Evolutionary conservation across 2,888 invertebrate genomes (phyloP).

Genomic region (Plebejus argus): DNA sequence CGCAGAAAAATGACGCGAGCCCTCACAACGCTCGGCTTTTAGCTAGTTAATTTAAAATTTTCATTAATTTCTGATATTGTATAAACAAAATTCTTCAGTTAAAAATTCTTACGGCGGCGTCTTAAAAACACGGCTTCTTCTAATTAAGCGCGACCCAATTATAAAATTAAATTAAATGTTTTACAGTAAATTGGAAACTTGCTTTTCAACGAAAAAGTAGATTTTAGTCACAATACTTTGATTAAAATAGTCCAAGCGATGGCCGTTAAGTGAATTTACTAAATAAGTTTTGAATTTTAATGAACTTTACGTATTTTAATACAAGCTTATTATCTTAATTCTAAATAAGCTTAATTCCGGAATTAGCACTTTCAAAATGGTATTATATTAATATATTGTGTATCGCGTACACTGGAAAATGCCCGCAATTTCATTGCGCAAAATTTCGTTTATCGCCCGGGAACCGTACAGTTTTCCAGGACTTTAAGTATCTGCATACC

Average conservation of each 20-base stretch:
- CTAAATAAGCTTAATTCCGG: too few relatives aligned
- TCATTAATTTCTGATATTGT: conserved; percentile 6
- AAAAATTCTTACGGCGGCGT: not conserved
- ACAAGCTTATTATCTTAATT: too few relatives aligned
- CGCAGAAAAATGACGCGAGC: too few relatives aligned
- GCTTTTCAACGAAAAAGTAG: not conserved
- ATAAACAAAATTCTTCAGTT: not conserved
- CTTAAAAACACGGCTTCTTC: conserved; percentile 17
- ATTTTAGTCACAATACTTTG: not conserved
- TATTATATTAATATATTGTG: too few relatives aligned
- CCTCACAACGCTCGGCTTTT: too few relatives aligned
- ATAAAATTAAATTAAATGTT: conserved; percentile 21
- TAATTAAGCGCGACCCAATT: conserved; percentile 26
- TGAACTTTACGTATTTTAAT: too few relatives aligned
- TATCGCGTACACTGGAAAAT: too few relatives aligned
- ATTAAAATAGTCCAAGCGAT: not conserved
- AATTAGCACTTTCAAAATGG: too few relatives aligned
- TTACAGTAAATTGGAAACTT: conserved; percentile 22
- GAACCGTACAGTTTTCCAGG: too few relatives aligned
- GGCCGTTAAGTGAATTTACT: not conserved
- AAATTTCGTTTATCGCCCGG: too few relatives aligned
- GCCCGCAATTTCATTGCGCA: too few relatives aligned
- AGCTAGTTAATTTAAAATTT: not conserved
- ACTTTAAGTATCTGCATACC: too few relatives aligned
- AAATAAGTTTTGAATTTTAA: not conserved